Evolutionary conservation across 2,113 vertebrate species (phyloP), one percentile per base, ranked within the genome.

Genomic region (Odontophorus gujanensis): DNA sequence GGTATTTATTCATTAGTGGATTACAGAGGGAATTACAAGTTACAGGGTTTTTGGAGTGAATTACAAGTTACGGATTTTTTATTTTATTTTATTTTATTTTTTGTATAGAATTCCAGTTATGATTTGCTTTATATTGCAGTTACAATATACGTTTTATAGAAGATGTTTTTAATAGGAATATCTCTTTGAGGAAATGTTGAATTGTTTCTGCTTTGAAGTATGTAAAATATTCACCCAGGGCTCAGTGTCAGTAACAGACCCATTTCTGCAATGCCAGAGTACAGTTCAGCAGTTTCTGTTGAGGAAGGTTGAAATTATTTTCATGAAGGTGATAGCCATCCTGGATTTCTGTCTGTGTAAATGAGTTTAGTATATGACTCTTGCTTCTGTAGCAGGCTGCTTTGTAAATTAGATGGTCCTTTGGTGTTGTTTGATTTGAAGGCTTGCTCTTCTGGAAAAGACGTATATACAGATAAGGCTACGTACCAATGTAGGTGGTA

Each of bases 361-460:
- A 67, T 77, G 47, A 63, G 28, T 7, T 32, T 55, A 30, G 6
- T 43, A 2, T 36, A 13, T 71, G 47, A 17, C 40, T 71, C 43
- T 66, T 67, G 11, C 43, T 71, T 74, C 61, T 78, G 4, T 9
- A 86, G 42, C 32, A 59, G 34, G 10, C 73, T 90, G 34, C 66
- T 75, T 53, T 71, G 25, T 76, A 75, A 75, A 65, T 72, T 4
- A 77, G 45, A 14, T 43, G 51, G 45, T 68, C 28, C 65, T 75
- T 24, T 73, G 36, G 48, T 48, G 5, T 26, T 84, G 38, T 43
- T 81, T 62, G 69, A 74, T 86, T 86, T 81, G 47, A 71, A 32
- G 25, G 68, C 20, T 83, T 21, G 36, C 65, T 77, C 1, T 71
- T 91, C 80, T 80, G 69, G 47, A 81, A 77, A 87, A 94, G 82